Conservation (phyloP, 2,113 vertebrate species). For the Dinomys branickii region DNA sequence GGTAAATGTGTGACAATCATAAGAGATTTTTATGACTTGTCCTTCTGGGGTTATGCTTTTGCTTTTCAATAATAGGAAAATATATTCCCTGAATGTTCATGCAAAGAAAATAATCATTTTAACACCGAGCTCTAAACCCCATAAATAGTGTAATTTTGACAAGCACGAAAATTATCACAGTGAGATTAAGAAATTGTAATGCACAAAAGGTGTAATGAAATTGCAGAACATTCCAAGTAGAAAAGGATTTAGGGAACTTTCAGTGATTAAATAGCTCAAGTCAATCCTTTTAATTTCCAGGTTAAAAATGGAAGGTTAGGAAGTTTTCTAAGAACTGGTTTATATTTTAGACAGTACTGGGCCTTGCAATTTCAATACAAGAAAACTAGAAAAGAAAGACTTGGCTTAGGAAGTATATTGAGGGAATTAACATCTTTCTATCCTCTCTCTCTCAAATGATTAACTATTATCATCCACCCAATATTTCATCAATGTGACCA, state of each 20-base stretch:
- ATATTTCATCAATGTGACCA: not conserved
- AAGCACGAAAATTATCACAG: not conserved
- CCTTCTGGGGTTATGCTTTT: not conserved
- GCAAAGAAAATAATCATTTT: constrained; percentile 17
- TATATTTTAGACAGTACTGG: not conserved
- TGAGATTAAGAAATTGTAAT: not conserved
- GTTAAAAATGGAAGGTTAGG: not conserved
- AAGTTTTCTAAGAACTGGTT: constrained; percentile 4
- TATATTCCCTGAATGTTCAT: not conserved
- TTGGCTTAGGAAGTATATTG: not conserved
- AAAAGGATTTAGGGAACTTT: not conserved
- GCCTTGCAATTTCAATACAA: not conserved
- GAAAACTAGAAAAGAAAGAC: not conserved
- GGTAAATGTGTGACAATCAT: not conserved
- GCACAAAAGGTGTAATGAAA: constrained; percentile 13
- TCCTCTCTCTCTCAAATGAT: not conserved
- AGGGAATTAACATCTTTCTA: not conserved
- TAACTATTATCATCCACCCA: not conserved
- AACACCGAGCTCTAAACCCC: not conserved
- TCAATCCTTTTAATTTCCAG: not conserved
- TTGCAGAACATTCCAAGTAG: not conserved
- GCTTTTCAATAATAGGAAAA: not conserved
- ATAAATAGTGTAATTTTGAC: constrained; percentile 5
- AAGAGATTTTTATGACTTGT: not conserved
- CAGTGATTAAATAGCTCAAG: not conserved